Base-by-base conservation (phyloP, 2,888 invertebrate species). In the Rhynchonema sp. region DNA sequence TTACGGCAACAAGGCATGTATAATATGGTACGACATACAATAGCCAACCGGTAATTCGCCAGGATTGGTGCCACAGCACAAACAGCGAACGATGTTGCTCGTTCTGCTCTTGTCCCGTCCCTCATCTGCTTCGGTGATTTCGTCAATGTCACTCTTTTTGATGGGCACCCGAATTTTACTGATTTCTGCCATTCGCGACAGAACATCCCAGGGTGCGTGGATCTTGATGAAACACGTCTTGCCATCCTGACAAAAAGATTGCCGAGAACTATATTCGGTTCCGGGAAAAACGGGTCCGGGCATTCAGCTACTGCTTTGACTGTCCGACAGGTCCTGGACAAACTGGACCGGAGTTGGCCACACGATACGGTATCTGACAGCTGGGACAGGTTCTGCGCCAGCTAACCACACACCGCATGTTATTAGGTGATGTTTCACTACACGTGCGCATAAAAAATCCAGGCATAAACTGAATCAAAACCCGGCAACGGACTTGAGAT, bases 171-270 rank as follows among this genome's bases (percentile, higher is more conserved):
- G 23, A 27, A 52, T 6, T 1, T 46, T n/a, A 2, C 13, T 56
- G 46, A 57, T 28, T 27, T 57, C 57, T 9, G 57, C 57, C 46
- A 23, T 30, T 20, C 46, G n/a, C 22, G 26, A 25, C 25, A 56
- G 46, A 1, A 56, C 2, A 23, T 56, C 46, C 56, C 56, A 56
- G 9, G 38, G 56, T n/a, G 46, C 56, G 56, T 56, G 56, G 3
- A 56, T 23, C 46, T 59, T 59, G 25, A 54, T 20, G 49, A 54
- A 59, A 30, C 28, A 29, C 17, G 59, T 59, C 27, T 59, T 59
- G 30, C 59, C 54, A 25, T 59, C 59, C 38, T 59, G 58, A 49
- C 49, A n/a, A n/a, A n/a, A 38, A 38, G 17, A 17, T 38, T 17
- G 38, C 38, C 6, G 38, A 6, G 38, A 38, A 38, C 9, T 6